Conservation (phyloP, 2,113 vertebrate genomes). For the Tauraco erythrolophus region DNA sequence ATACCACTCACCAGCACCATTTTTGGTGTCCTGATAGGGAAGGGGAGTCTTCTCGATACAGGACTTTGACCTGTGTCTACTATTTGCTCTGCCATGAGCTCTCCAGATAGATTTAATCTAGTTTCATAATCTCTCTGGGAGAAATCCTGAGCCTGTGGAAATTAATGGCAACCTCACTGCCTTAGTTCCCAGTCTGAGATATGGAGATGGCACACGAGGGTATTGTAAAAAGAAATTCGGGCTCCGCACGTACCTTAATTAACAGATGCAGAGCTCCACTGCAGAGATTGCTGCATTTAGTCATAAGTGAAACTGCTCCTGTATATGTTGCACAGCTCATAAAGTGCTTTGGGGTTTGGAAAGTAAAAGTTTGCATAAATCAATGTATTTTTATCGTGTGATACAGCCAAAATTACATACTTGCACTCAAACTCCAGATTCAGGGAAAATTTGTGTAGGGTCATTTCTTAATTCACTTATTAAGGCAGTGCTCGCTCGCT, state of each 20-base stretch:
- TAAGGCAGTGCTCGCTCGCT: not conserved
- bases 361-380: conserved; percentile 46
- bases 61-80: not conserved
- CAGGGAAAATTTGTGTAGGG: not conserved
- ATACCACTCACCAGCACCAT: not conserved
- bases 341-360: conserved; percentile 54
- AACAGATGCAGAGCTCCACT: conserved; percentile 19
- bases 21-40: not conserved
- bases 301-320: conserved; percentile 33
- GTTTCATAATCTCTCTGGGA: not conserved
- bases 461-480: not conserved
- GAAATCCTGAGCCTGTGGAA: not conserved
- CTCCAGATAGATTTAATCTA: not conserved
- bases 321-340: conserved; percentile 20
- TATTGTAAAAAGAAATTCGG: conserved; percentile 42
- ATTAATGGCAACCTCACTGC: not conserved
- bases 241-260: conserved; percentile 44
- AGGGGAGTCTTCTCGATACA: not conserved
- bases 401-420: not conserved
- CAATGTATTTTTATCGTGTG: not conserved
- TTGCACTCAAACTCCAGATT: not conserved
- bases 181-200: not conserved
- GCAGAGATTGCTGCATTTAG: conserved; percentile 26
- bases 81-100: not conserved
- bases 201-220: not conserved